Evolutionary conservation across 1,140 invertebrate species (phyloP), one percentile per base, ranked within the genome.

Genomic region (Cardiocondyla obscurior): DNA sequence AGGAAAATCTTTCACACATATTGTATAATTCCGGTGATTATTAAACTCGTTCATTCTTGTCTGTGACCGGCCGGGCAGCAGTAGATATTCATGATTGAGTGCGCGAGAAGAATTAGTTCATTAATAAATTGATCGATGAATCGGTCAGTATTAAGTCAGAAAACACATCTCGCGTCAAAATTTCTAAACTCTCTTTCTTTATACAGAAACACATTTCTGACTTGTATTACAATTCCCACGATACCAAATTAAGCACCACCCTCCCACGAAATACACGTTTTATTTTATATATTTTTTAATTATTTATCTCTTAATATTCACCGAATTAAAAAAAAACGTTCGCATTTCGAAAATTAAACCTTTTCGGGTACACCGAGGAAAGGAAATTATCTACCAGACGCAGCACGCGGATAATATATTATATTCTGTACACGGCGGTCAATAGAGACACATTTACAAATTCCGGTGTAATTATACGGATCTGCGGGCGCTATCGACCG

Each of bases 51-150:
- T 73, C 81, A 65, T 55, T 53, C 72, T 82, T 69, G 73, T 69
- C 67, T 28, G 33, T 62, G 82, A 60, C 58, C 51, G 49, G 55
- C 62, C 58, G 62, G 22, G 76, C 64, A 74, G 49, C 69, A 85
- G 88, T 62, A 81, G 77, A 39, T 88, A 89, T 88, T 89, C 82
- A 88, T 87, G 82, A 89, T 85, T 67, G 83, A 85, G 81, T 88
- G 55, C 83, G 55, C 87, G 72, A 76, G 84, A 83, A 46, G 81
- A 83, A 73, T 51, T 79, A 81, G 82, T 70, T 60, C 79, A 87
- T 85, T 88, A 88, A 87, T 85, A 89, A 87, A 87, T 87, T 83
- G 83, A 88, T 87, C 83, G 88, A 89, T 88, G 77, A 85, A 87
- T 90, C 85, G 46, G 49, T 69, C 67, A 81, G 74, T 46, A 36